phyloP scores from a whole-genome alignment of 2,888 invertebrate genomes.

The Cryptocephalus moraei region DNA sequence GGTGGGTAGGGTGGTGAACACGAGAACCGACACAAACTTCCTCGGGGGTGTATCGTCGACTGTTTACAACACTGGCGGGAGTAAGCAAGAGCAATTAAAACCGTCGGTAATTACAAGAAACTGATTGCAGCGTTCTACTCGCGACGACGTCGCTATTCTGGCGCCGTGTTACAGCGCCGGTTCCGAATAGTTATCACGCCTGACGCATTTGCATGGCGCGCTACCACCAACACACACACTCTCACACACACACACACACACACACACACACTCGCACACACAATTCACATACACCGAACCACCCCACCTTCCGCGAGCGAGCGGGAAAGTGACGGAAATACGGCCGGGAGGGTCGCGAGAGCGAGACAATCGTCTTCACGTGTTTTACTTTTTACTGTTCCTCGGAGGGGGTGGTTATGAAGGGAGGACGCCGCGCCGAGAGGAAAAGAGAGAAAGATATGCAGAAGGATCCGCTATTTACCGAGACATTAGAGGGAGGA shows the following conservation, averaged over 20 bases:
- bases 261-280: too few relatives aligned
- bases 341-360: constrained; percentile 20
- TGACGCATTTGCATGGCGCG: constrained; percentile 41
- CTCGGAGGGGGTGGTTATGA: constrained; percentile 13
- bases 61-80: constrained; percentile 7
- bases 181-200: constrained; percentile 39
- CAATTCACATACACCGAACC: constrained; percentile 14
- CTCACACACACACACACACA: too few relatives aligned
- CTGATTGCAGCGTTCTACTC: constrained; percentile 36
- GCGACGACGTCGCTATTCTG: constrained; percentile 39
- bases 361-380: constrained; percentile 22
- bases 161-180: constrained; percentile 36
- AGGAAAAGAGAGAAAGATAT: constrained; percentile 19
- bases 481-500: constrained; percentile 26
- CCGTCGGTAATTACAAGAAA: constrained; percentile 34
- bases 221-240: too few relatives aligned
- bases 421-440: constrained; percentile 2
- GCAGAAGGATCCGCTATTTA: constrained; percentile 30
- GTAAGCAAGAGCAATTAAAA: constrained; percentile 30
- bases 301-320: constrained; percentile 26
- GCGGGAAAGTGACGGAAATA: constrained; percentile 24
- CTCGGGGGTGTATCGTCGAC: too few relatives aligned
- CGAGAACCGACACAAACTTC: too few relatives aligned
- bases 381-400: constrained; percentile 33
- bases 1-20: too few relatives aligned